Percentiles rank a stretch among this genome's conserved stretches.
These are phyloP conservation scores for Iselma pallidipennis DNA, from an alignment of 2,888 invertebrate genomes.

Conservation along the genomic window DNA sequence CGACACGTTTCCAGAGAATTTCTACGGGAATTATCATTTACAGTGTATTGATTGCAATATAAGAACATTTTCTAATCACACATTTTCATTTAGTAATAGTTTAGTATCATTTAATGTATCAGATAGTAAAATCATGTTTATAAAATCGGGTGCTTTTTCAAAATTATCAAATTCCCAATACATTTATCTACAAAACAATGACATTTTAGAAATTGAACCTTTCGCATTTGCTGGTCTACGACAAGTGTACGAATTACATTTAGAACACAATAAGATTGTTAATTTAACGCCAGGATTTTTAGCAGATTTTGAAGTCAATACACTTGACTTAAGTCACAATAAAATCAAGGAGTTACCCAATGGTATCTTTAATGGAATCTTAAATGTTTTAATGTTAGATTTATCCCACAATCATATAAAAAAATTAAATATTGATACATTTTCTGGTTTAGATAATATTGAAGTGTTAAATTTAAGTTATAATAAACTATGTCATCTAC, in stretches of 20 bases:
- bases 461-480: conserved; percentile 46
- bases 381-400: conserved; percentile 43
- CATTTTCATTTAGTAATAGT: conserved; percentile 43
- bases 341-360: conserved; percentile 38
- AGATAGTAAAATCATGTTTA: conserved; percentile 40
- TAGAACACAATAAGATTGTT: conserved; percentile 43
- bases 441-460: conserved; percentile 39
- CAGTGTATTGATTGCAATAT: conserved; percentile 45
- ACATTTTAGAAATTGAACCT: conserved; percentile 37
- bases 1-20: conserved; percentile 42
- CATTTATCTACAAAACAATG: conserved; percentile 44
- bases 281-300: conserved; percentile 42
- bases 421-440: conserved; percentile 40
- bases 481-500: conserved; percentile 46
- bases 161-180: conserved; percentile 39
- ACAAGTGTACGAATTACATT: conserved; percentile 46
- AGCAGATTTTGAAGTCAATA: conserved; percentile 41
- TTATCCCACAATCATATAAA: conserved; percentile 46
- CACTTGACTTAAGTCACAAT: conserved; percentile 43
- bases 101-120: conserved; percentile 44
- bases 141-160: conserved; percentile 41
- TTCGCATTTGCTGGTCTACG: conserved; percentile 47
- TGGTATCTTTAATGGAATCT: conserved; percentile 42
- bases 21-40: conserved; percentile 45
- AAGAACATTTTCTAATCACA: conserved; percentile 38